Conservation (phyloP, 2,888 invertebrate species). For the Agrotis exclamationis region DNA sequence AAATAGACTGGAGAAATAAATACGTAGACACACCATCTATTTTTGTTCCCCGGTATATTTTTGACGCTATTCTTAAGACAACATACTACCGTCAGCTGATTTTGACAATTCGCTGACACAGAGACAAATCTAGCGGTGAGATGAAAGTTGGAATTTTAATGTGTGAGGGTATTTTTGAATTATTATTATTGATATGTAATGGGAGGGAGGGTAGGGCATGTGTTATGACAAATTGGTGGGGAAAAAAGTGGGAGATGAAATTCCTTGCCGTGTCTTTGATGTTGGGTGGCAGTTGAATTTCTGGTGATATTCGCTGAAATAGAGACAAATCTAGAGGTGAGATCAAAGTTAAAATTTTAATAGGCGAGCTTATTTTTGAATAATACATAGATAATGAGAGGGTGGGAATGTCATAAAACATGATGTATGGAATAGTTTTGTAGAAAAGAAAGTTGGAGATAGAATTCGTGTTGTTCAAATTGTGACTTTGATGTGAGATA, state of each 20-base stretch:
- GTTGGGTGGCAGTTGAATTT: background rate
- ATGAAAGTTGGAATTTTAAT: constrained; percentile 60
- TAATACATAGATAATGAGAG: too few species aligned
- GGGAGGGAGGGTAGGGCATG: constrained; percentile 17
- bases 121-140: constrained; percentile 60
- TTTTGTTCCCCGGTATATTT: constrained; percentile 67
- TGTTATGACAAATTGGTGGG: constrained; percentile 13
- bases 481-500: too few species aligned
- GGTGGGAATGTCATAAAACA: too few species aligned
- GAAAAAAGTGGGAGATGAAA: background rate
- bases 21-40: constrained; percentile 67
- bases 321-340: too few species aligned
- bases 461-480: too few species aligned
- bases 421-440: too few species aligned
- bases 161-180: constrained; percentile 3
- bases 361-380: too few species aligned
- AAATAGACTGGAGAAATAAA: constrained; percentile 69
- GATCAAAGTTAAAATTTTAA: too few species aligned
- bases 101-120: constrained; percentile 72
- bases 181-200: constrained; percentile 23
- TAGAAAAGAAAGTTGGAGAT: too few species aligned
- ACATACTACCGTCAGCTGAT: constrained; percentile 73
- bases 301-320: background rate
- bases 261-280: constrained; percentile 3
- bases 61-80: constrained; percentile 70